phyloP scores from a whole-genome alignment of 1,140 invertebrate species.

The Subanguina moxae region DNA sequence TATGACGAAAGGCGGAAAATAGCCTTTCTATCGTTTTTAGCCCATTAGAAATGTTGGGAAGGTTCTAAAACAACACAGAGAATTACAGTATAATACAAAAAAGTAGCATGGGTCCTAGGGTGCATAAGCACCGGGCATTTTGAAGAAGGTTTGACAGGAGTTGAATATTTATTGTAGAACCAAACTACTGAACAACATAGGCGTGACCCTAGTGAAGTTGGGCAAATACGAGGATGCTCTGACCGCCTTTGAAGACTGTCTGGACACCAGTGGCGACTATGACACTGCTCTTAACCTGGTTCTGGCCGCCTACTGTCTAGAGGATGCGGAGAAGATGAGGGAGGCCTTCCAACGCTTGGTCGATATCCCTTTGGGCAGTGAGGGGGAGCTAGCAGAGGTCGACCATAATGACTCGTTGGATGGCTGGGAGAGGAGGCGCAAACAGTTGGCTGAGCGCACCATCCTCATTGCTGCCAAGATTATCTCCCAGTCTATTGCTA shows the following conservation, averaged over 20 bases:
- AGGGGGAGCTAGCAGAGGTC: too few relatives aligned
- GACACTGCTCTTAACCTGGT: constrained; percentile 82
- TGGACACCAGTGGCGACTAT: constrained; percentile 76
- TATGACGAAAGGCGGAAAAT: too few relatives aligned
- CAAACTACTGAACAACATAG: constrained; percentile 98
- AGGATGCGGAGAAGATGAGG: constrained; percentile 89
- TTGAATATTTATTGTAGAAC: constrained; percentile 66
- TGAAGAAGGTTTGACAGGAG: too few relatives aligned
- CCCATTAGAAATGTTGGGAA: too few relatives aligned
- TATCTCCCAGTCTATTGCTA: constrained; percentile 75
- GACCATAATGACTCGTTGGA: constrained; percentile 69
- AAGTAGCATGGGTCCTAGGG: too few relatives aligned
- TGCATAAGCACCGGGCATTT: too few relatives aligned
- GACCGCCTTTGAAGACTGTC: constrained; percentile 92
- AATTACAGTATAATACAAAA: too few relatives aligned
- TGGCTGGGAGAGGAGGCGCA: constrained; percentile 71
- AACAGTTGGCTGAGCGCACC: constrained; percentile 75
- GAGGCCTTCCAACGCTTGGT: constrained; percentile 82
- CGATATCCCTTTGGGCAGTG: constrained; percentile 76
- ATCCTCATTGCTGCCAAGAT: constrained; percentile 85
- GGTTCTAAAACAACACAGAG: too few relatives aligned
- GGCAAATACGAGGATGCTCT: constrained; percentile 91
- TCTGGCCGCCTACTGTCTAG: constrained; percentile 84
- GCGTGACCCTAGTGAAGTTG: constrained; percentile 87
- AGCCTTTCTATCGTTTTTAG: too few relatives aligned